A percentile compares a stretch with the other conserved stretches of the same genome.
phyloP scores from a whole-genome alignment of 2,888 invertebrate species.

The Escarpia spicata region DNA sequence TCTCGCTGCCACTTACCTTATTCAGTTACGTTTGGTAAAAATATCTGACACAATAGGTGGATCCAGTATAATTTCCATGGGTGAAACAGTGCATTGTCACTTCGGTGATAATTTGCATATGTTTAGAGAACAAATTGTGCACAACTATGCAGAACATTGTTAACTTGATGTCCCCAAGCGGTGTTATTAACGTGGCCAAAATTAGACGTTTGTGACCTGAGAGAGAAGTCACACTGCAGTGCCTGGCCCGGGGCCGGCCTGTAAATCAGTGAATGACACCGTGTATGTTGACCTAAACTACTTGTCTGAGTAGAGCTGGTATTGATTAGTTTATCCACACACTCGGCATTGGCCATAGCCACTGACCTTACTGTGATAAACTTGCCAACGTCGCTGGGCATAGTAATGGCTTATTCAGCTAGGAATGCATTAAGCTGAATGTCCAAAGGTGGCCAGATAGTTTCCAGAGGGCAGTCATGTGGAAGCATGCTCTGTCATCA shows the following conservation, averaged over 20 bases:
- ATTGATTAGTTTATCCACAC: background rate
- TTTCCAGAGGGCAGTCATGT: background rate
- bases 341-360: background rate
- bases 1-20: background rate
- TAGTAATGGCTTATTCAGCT: background rate
- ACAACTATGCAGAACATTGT: background rate
- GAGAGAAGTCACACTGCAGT: background rate
- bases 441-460: background rate
- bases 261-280: background rate
- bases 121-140: background rate
- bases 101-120: background rate
- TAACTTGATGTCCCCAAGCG: background rate
- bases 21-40: background rate
- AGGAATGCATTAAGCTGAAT: background rate
- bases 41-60: background rate
- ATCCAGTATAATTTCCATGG: background rate
- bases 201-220: background rate
- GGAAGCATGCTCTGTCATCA: background rate
- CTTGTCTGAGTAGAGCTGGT: background rate
- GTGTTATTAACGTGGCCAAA: background rate
- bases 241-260: background rate
- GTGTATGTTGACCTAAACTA: constrained; percentile 3
- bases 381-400: background rate
- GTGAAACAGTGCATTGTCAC: background rate
- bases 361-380: background rate